Evolutionary conservation across 2,797 vertebrate genomes (phyloP).

Genomic region (Apogon talboti): DNA sequence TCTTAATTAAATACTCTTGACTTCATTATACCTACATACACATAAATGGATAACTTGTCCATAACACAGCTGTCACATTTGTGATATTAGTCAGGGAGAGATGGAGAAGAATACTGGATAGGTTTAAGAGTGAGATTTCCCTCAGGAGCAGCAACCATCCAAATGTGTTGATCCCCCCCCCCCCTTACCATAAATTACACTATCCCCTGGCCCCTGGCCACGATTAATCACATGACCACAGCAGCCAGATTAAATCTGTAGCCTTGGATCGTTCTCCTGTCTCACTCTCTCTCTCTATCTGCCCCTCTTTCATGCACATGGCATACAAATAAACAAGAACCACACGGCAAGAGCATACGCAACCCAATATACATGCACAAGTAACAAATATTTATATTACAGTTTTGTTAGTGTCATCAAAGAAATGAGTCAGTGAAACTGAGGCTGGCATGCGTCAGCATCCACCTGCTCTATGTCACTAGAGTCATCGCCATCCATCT

Average conservation of each 20-base stretch:
- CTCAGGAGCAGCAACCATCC: constrained; percentile 78
- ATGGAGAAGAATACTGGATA: constrained; percentile 69
- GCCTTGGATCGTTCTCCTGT: constrained; percentile 78
- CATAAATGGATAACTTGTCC: constrained; percentile 36
- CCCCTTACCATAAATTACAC: constrained; percentile 80
- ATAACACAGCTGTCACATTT: constrained; percentile 38
- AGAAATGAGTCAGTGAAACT: constrained; percentile 37
- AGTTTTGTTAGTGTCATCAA: constrained; percentile 5
- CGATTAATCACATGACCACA: constrained; percentile 83
- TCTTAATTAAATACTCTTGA: too few relatives aligned
- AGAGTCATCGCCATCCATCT: not conserved
- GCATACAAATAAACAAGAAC: constrained; percentile 53
- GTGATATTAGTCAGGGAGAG: constrained; percentile 40
- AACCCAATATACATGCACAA: not conserved
- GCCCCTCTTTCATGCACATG: constrained; percentile 56
- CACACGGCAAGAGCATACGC: constrained; percentile 26
- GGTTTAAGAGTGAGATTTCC: constrained; percentile 82
- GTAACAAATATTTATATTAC: constrained; percentile 17
- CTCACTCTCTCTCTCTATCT: constrained; percentile 53
- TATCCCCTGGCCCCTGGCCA: constrained; percentile 77
- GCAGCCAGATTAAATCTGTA: constrained; percentile 84
- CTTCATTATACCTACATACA: not conserved
- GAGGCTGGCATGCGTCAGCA: constrained; percentile 33
- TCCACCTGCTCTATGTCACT: constrained; percentile 56
- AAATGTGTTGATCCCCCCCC: constrained; percentile 75